Evolutionary conservation across 2,113 vertebrate genomes (phyloP), one percentile per base, ranked within the genome.

Genomic region (Thryonomys swinderianus): DNA sequence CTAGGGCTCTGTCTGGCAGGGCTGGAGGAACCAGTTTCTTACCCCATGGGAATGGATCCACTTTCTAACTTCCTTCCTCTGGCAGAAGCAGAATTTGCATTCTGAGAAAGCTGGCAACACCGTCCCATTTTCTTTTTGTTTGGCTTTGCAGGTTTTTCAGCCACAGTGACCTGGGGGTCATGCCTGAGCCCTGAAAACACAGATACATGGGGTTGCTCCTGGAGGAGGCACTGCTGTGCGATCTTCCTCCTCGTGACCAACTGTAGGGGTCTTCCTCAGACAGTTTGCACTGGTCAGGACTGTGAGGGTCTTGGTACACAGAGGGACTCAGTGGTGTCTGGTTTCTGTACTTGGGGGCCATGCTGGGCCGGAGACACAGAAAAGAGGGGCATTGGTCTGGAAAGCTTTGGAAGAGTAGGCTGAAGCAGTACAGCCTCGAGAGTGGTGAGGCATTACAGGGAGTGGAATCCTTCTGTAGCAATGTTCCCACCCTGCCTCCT

Each of bases 401-500:
- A 7, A 11, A 61, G 17, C 20, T 20, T 42, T 9, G 32, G 61
- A 27, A 32, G 18, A 9, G 13, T 9, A 20, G 37, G 21, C 21
- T 69, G n/a, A 71, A n/a, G n/a, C 67, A 21, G 23, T 2, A 25
- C 37, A 42, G 69, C 69, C 69, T 1, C 7, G 34, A 53, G 34
- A 0, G 16, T 21, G 10, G 9, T 40, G 67, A 37, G 16, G 62
- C 25, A 5, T 1, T 6, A 3, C n/a, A 57, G 57, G 40, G 71
- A 45, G 34, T 1, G 34, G 48, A 4, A 13, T 10, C 53, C 2
- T n/a, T 40, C 34, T 14, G 21, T 12, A 20, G 5, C 7, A 34
- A 25, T 12, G 12, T 34, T 18, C 21, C 53, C 1, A 4, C 13
- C 32, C 13, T 0, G 12, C 20, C 17, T 32, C 8, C 1, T 9